Base-by-base conservation (phyloP, 1,140 invertebrate genomes). In the Caerostris extrusa region DNA sequence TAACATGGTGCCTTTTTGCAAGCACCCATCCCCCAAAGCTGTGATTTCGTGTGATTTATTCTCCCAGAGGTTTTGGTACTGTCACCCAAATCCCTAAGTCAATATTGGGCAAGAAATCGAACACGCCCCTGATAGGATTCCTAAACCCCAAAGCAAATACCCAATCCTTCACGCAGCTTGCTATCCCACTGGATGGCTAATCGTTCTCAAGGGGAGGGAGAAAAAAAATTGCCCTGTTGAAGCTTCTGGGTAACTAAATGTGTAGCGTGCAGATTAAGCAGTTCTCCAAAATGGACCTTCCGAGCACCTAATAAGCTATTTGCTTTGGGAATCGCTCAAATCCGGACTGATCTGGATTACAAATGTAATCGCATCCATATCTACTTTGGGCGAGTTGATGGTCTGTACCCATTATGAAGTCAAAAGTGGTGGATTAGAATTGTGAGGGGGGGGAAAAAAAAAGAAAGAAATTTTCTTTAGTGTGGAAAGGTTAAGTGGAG, bases 261-360 rank as follows among this genome's bases (percentile, higher is more conserved):
- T 50, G 71, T 77, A 12, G 71, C 71, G 71, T 77, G 71, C 71
- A 77, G 71, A 77, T 77, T 77, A 69, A 7, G 34, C 34, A 19
- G 7, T 50, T n/a, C 67, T 71, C 34, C n/a, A n/a, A 6, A 77
- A 77, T 77, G 71, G 71, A 77, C 71, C 71, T 34, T 2, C 71
- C 3, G 71, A 77, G 34, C 71, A 77, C 71, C 71, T 77, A 77
- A 77, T 77, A 77, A 77, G 71, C 34, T 77, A 77, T 77, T 87
- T 87, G 50, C 85, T 61, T 53, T 53, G 10, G 86, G 10, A 67
- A 61, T 34, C 85, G 58, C 58, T 85, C 8, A 87, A 87, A 88
- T 88, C 86, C 61, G 50, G 86, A 50, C 34, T 88, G 86, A 88
- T 50, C 86, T 88, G 86, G 86, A 88, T 88, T 88, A 88, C 61